A percentile compares a stretch with the other conserved stretches of the same genome.
Evolutionary conservation across 2,888 invertebrate genomes (phyloP).

Genomic region (Lasioglossum leucozonium): DNA sequence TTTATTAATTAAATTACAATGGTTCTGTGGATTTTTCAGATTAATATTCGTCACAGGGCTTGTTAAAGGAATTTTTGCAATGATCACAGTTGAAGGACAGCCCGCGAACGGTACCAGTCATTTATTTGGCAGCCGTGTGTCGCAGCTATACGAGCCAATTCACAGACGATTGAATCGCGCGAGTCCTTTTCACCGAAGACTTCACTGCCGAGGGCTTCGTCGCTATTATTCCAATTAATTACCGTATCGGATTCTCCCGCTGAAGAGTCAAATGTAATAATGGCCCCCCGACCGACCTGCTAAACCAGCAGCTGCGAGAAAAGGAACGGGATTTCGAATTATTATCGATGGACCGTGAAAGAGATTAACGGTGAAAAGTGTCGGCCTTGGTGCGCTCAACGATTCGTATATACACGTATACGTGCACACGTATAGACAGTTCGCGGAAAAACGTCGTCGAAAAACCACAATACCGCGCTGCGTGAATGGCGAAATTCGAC

Average conservation of each 20-base stretch:
- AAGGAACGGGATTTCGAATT: conserved; percentile 34
- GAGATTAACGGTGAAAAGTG: conserved; percentile 46
- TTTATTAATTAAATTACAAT: background rate
- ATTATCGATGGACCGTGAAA: conserved; percentile 44
- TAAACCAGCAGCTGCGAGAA: conserved; percentile 12
- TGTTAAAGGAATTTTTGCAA: background rate
- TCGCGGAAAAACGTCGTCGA: background rate
- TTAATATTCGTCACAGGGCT: background rate
- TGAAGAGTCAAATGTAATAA: conserved; percentile 31
- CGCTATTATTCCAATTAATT: conserved; percentile 57
- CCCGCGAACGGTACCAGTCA: conserved; percentile 17
- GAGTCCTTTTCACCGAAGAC: background rate
- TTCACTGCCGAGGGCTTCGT: conserved; percentile 19
- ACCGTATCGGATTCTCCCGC: conserved; percentile 37
- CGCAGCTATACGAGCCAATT: background rate
- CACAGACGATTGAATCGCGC: conserved; percentile 26
- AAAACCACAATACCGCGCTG: background rate
- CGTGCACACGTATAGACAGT: background rate
- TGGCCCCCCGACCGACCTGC: conserved; percentile 6
- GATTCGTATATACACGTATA: background rate
- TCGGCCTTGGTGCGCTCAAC: conserved; percentile 33
- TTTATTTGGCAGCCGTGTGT: conserved; percentile 27
- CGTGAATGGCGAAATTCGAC: background rate
- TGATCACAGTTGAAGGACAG: conserved; percentile 14
- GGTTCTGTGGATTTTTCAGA: no score